Evolutionary conservation across 2,797 vertebrate genomes (phyloP).

Genomic region (Trematomus bernacchii): DNA sequence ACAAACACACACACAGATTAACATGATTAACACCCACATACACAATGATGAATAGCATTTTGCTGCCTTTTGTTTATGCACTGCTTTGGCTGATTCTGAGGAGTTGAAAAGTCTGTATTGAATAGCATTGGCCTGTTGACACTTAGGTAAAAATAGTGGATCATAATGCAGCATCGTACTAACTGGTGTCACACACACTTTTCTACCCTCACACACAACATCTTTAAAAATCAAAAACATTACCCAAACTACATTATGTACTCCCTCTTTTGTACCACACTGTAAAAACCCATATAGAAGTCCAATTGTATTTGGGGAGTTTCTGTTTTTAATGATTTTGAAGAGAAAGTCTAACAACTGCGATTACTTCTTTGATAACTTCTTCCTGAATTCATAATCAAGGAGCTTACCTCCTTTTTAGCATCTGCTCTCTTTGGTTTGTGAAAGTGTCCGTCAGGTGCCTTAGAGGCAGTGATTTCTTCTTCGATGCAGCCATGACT

Average conservation of each 20-base stretch:
- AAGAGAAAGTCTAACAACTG: not conserved
- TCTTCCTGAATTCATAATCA: not conserved
- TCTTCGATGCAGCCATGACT: conserved; percentile 63
- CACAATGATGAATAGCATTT: not conserved
- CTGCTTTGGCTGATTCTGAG: conserved; percentile 57
- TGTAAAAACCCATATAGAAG: no score
- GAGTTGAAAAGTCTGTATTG: conserved; percentile 37
- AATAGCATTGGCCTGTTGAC: conserved; percentile 37
- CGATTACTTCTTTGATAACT: not conserved
- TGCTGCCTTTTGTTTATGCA: conserved; percentile 4
- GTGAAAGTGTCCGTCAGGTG: conserved; percentile 47
- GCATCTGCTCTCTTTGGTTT: conserved; percentile 27
- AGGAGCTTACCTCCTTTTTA: conserved; percentile 72
- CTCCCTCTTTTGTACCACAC: no score
- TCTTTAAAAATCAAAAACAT: not conserved
- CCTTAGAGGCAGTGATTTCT: conserved; percentile 58
- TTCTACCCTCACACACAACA: not conserved
- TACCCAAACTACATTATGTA: no score
- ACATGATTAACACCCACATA: conserved; percentile 5
- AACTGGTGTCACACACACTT: not conserved
- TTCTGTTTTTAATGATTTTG: no score
- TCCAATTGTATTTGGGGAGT: no score
- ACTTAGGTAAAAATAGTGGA: conserved; percentile 12
- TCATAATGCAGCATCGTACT: not conserved
- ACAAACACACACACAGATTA: conserved; percentile 21